A percentile compares a stretch with the other conserved stretches of the same genome.
Evolutionary conservation across 2,797 vertebrate species (phyloP).

Genomic region (Gila robusta): DNA sequence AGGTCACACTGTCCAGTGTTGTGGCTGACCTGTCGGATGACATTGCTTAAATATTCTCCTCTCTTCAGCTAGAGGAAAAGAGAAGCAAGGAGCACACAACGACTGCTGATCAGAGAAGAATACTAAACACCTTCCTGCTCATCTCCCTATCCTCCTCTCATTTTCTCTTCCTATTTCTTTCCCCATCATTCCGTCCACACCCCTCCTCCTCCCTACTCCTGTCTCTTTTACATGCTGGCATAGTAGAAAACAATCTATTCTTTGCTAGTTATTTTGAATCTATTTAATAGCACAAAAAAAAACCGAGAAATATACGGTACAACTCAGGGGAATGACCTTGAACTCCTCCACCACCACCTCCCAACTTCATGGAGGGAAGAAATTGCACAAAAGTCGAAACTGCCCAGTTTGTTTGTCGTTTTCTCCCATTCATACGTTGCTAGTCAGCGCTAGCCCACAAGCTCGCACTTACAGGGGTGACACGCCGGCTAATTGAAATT

Average conservation of each 20-base stretch:
- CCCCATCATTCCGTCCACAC: constrained; percentile 28
- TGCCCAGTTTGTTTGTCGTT: constrained; percentile 3
- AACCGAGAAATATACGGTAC: background rate
- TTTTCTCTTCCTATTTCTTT: constrained; percentile 27
- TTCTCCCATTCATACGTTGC: constrained; percentile 14
- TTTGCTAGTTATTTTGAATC: constrained; percentile 43
- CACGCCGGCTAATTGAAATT: constrained; percentile 94
- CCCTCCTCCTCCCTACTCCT: background rate
- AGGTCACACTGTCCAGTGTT: constrained; percentile 55
- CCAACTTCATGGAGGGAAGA: constrained; percentile 21
- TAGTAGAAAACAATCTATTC: constrained; percentile 15
- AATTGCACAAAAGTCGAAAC: constrained; percentile 59
- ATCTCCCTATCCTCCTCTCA: constrained; percentile 26
- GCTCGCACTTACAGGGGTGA: constrained; percentile 88
- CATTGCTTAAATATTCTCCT: constrained; percentile 64
- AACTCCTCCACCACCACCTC: constrained; percentile 3
- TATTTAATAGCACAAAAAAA: background rate
- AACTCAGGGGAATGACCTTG: constrained; percentile 57
- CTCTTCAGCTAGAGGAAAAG: constrained; percentile 54
- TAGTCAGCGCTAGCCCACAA: constrained; percentile 71
- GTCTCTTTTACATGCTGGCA: constrained; percentile 26
- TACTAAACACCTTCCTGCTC: constrained; percentile 60
- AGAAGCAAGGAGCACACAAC: constrained; percentile 49
- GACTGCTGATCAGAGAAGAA: constrained; percentile 60
- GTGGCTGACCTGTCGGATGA: constrained; percentile 61